Evolutionary conservation across 1,140 invertebrate genomes (phyloP).

Genomic region (Littorina saxatilis): DNA sequence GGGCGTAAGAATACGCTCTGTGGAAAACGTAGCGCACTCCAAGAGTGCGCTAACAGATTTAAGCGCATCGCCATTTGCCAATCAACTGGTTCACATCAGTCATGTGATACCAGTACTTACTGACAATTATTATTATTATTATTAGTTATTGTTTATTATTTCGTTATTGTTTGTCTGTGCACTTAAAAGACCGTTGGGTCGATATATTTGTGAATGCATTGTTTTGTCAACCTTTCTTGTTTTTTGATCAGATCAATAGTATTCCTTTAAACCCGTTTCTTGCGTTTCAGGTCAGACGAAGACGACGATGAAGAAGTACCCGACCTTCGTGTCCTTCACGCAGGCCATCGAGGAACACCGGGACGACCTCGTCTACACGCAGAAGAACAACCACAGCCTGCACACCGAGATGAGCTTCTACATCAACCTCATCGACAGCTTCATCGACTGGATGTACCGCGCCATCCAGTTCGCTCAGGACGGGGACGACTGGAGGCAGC

Average conservation of each 20-base stretch:
- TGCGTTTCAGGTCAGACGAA: constrained; percentile 9
- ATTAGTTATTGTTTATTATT: too few species aligned
- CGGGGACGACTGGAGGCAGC: constrained; percentile 49
- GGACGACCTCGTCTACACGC: constrained; percentile 44
- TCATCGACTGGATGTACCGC: constrained; percentile 51
- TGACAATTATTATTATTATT: too few species aligned
- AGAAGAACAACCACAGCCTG: constrained; percentile 30
- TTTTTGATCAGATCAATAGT: background rate
- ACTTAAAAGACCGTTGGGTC: too few species aligned
- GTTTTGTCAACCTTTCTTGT: too few species aligned
- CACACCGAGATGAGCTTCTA: constrained; percentile 51
- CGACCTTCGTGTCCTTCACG: constrained; percentile 29
- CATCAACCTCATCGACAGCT: constrained; percentile 38
- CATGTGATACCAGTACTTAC: too few species aligned
- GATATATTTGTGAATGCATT: too few species aligned
- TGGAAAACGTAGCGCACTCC: too few species aligned
- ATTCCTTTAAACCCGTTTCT: background rate
- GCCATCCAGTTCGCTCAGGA: constrained; percentile 46
- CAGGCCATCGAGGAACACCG: constrained; percentile 32
- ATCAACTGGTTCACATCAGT: too few species aligned
- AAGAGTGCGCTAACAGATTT: too few species aligned
- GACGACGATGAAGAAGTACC: background rate
- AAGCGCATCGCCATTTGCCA: too few species aligned
- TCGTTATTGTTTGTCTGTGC: too few species aligned
- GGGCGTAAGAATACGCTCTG: too few species aligned